A percentile compares a stretch with the other conserved stretches of the same genome.
Evolutionary conservation across 2,888 invertebrate species (phyloP).

Genomic region (Lepeophtheirus nordmannii): DNA sequence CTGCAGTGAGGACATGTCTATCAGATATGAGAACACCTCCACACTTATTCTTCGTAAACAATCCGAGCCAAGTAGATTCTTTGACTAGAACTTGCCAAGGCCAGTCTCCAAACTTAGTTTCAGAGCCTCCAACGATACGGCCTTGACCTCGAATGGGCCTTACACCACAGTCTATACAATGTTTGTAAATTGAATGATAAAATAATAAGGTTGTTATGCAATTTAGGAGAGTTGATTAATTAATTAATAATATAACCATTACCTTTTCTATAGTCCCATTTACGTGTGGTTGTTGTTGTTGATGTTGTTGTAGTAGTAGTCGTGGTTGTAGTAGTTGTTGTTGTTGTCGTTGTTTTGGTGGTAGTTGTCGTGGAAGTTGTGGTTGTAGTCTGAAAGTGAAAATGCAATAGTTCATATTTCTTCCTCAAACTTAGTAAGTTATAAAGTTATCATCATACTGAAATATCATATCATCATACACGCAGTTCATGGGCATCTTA

Average conservation of each 20-base stretch:
- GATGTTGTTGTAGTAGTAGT: conserved; percentile 35
- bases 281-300: conserved; percentile 24
- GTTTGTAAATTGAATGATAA: background rate
- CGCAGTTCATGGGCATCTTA: no score
- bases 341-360: conserved; percentile 29
- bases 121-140: conserved; percentile 76
- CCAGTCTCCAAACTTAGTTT: conserved; percentile 68
- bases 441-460: no score
- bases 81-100: conserved; percentile 79
- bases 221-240: background rate
- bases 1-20: conserved; percentile 73
- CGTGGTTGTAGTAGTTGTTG: conserved; percentile 32
- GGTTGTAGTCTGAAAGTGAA: conserved; percentile 8
- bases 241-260: background rate
- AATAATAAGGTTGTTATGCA: background rate
- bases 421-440: no score
- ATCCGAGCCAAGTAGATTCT: conserved; percentile 80
- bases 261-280: conserved; percentile 30
- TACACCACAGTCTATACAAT: conserved; percentile 63
- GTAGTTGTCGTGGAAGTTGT: conserved; percentile 35
- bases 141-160: conserved; percentile 50
- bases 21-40: conserved; percentile 81
- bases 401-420: background rate
- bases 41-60: conserved; percentile 87
- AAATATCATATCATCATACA: no score